Conservation (phyloP, 2,113 vertebrate species). For the Cyphomyrus plagiostoma region DNA sequence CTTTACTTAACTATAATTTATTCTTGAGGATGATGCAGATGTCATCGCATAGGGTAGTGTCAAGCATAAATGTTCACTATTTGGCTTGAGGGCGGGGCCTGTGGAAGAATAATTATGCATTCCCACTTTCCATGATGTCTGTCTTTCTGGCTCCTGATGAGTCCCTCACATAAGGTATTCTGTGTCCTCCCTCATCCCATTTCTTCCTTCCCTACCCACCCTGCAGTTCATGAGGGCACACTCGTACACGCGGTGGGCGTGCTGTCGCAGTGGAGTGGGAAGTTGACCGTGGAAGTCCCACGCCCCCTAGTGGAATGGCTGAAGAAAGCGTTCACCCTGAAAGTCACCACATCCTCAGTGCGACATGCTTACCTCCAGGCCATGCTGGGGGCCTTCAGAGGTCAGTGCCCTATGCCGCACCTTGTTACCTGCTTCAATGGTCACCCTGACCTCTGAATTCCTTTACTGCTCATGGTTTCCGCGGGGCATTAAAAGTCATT, state of each 20-base stretch:
- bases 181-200: neutral
- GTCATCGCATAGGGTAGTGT: neutral
- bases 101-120: neutral
- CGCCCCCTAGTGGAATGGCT: slow-evolving; percentile 79
- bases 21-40: neutral
- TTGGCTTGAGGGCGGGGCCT: neutral
- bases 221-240: slow-evolving; percentile 84
- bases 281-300: slow-evolving; percentile 79
- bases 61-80: neutral
- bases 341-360: slow-evolving; percentile 83
- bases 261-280: slow-evolving; percentile 83
- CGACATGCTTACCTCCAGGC: slow-evolving; percentile 89
- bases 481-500: no score
- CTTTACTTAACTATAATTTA: neutral
- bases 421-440: neutral
- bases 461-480: neutral
- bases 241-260: slow-evolving; percentile 83
- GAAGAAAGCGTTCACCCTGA: slow-evolving; percentile 89
- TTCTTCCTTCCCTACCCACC: slow-evolving; percentile 1
- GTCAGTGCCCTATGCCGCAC: slow-evolving; percentile 50
- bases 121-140: neutral
- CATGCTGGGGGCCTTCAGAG: slow-evolving; percentile 85
- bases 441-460: neutral
- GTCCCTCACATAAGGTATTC: neutral
- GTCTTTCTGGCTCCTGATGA: neutral